Evolutionary conservation across 2,888 invertebrate species (phyloP).

Genomic region (Baccha elongata): DNA sequence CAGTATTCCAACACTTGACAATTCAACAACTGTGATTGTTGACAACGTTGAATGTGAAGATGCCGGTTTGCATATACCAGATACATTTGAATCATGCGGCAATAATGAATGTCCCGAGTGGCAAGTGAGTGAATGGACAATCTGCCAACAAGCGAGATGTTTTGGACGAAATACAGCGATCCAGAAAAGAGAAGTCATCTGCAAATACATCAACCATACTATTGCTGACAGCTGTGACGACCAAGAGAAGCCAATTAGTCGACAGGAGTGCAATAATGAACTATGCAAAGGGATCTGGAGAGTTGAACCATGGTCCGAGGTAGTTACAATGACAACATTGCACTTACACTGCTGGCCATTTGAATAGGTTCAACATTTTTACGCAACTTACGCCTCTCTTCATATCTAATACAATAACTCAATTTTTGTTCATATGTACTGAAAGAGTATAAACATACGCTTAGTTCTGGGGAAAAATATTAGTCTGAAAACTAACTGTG

Average conservation of each 20-base stretch:
- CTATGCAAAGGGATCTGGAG: conserved; percentile 96
- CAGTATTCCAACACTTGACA: conserved; percentile 79
- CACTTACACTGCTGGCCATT: no score
- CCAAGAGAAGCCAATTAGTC: conserved; percentile 88
- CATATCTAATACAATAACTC: no score
- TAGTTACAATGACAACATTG: conserved; percentile 79
- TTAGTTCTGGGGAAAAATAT: no score
- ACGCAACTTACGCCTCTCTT: no score
- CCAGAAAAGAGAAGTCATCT: conserved; percentile 86
- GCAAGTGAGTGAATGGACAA: conserved; percentile 88
- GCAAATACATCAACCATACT: conserved; percentile 83
- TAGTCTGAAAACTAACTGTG: no score
- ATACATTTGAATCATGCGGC: conserved; percentile 86
- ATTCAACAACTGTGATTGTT: conserved; percentile 84
- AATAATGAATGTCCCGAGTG: conserved; percentile 88
- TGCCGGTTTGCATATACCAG: conserved; percentile 86
- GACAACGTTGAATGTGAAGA: conserved; percentile 88
- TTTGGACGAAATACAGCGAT: conserved; percentile 90
- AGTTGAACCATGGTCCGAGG: conserved; percentile 96
- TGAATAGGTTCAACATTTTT: no score
- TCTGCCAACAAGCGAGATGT: conserved; percentile 89
- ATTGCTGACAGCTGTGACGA: conserved; percentile 85
- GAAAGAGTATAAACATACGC: no score
- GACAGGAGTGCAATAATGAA: conserved; percentile 91
- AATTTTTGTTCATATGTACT: neutral